Base-by-base conservation (phyloP, 2,113 vertebrate genomes). In the Scalopus aquaticus region DNA sequence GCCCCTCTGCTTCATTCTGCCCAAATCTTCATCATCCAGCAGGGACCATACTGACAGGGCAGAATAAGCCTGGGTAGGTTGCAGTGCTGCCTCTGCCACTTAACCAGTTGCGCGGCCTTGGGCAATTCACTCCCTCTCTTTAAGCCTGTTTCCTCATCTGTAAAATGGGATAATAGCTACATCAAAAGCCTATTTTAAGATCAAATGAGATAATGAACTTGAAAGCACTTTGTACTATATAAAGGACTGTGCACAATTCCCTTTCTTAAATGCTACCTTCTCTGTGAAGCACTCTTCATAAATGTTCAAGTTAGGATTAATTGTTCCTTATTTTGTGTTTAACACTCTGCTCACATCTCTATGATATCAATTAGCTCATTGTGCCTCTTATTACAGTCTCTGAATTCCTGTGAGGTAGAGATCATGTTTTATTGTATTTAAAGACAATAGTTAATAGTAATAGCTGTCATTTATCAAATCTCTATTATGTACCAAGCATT, bases 181-280 rank as follows among this genome's bases (percentile, higher is more conserved):
- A 85, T 95, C 93, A 93, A 87, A 94, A 87, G 81, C 65, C 32
- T 95, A 62, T 77, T 91, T 95, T 93, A 96, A 93, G 92, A 96
- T 96, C 90, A 96, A 93, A 90, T 81, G 67, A 93, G 65, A 86
- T 90, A 93, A 96, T 88, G 93, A 88, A 84, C 62, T 77, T 67
- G 72, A 95, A 91, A 90, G 72, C 44, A 80, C 81, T 92, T 19
- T 88, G 90, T 89, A 62, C 51, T 60, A 88, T 88, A 67, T 91
- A 91, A 91, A 95, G 51, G 37, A 65, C 26, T 44, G 17, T 37
- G 67, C 17, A 84, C 49, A 87, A 81, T 80, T 90, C 70, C 74
- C 22, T 94, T 92, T 87, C 73, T 80, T 77, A 90, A 90, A 86
- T 49, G 26, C 86, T 49, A 91, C 62, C 81, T 49, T 82, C 49